phyloP scores from a whole-genome alignment of 1,140 invertebrate species.

The Halotydeus destructor region DNA sequence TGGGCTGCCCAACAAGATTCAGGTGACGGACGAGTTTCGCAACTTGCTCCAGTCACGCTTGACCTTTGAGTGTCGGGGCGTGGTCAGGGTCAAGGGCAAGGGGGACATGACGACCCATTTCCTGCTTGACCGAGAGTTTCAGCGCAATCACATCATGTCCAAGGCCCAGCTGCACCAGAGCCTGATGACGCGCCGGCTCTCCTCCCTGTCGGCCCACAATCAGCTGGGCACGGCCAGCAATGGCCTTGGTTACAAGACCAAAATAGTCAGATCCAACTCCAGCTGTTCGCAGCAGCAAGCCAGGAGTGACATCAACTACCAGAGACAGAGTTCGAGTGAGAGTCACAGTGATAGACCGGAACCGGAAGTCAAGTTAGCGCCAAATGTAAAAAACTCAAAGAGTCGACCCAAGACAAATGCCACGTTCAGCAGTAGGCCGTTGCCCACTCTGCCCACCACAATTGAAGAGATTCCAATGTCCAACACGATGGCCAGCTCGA shows the following conservation, averaged over 20 bases:
- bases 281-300: neutral
- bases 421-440: neutral
- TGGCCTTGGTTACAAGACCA: neutral
- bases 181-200: neutral
- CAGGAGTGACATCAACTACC: neutral
- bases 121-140: constrained; percentile 38
- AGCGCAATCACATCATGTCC: neutral
- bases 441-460: constrained; percentile 1
- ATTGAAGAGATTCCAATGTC: constrained; percentile 6
- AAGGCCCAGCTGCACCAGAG: neutral
- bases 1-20: constrained; percentile 57
- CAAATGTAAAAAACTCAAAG: neutral
- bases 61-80: constrained; percentile 56
- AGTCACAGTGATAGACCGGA: neutral
- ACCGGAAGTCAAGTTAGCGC: neutral
- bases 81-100: constrained; percentile 77
- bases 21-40: constrained; percentile 60
- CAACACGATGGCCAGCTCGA: neutral
- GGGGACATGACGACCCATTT: constrained; percentile 86
- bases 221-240: neutral
- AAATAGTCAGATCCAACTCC: neutral
- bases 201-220: neutral
- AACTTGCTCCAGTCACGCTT: constrained; percentile 46
- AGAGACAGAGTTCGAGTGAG: neutral
- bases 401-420: neutral